Evolutionary conservation across 2,113 vertebrate genomes (phyloP).

Genomic region (Loxodonta africana): DNA sequence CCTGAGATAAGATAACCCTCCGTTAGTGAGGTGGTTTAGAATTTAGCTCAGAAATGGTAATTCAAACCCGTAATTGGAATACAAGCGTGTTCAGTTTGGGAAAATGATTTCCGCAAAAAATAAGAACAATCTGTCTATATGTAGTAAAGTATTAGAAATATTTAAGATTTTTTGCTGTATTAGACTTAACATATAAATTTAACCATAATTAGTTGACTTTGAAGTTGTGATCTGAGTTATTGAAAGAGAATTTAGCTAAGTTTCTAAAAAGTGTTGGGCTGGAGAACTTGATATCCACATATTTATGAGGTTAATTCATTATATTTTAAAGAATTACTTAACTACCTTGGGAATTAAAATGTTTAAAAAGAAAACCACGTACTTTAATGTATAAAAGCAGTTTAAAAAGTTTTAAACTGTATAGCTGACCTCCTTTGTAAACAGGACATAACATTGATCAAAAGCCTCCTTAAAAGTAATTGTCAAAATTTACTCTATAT

Average conservation of each 20-base stretch:
- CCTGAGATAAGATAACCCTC: background rate
- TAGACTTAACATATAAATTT: background rate
- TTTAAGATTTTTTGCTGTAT: background rate
- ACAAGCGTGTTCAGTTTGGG: background rate
- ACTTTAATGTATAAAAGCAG: background rate
- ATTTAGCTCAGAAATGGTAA: background rate
- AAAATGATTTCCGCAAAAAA: background rate
- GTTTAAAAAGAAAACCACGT: background rate
- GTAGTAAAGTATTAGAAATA: background rate
- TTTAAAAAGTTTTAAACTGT: background rate
- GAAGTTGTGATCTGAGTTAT: background rate
- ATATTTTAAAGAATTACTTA: conserved; percentile 37
- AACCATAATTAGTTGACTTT: conserved; percentile 29
- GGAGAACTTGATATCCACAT: background rate
- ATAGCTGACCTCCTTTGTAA: conserved; percentile 7
- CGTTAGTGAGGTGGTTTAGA: background rate
- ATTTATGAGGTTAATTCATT: background rate
- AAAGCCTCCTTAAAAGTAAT: background rate
- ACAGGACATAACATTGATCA: background rate
- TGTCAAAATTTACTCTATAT: background rate
- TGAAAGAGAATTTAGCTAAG: conserved; percentile 21
- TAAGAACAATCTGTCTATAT: background rate
- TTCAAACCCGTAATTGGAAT: background rate
- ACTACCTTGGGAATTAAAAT: background rate
- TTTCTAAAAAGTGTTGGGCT: background rate